Evolutionary conservation across 2,888 invertebrate species (phyloP), one percentile per base, ranked within the genome.

Genomic region (Apodemia duryi): DNA sequence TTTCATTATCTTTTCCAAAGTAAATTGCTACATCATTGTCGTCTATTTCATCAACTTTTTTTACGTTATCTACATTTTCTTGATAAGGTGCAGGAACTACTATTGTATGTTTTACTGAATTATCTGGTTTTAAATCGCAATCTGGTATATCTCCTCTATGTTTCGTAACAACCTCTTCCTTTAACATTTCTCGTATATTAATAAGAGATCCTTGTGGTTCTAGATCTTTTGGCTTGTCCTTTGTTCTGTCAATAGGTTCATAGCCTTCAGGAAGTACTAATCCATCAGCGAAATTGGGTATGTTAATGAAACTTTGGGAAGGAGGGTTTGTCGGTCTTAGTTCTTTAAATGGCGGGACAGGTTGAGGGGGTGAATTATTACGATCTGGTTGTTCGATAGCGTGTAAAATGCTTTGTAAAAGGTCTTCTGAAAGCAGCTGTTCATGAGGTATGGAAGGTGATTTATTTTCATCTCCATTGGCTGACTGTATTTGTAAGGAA

Each of bases 331-430:
- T 35, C 67, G 73, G 46, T 69, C 68, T 60, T 6, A 60, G 32
- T 13, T n/a, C 35, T 60, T 60, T 60, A 35, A 60, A 60, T 35
- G 13, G 57, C 11, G 57, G 57, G 4, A 60, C 41, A 67, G 43
- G 62, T 63, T 52, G 11, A 28, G 41, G 1, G 28, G 28, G 51
- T 64, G 54, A 41, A 29, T 32, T 32, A 52, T 61, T 21, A 66
- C 63, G 62, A 11, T 63, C 54, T 0, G 96, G 95, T 70, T 96
- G 95, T 77, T 97, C 97, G 62, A 97, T 96, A 0, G 97, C 97
- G 68, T 95, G 94, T 2, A 97, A 81, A 66, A 97, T 96, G 64
- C 96, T 96, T 78, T 97, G 96, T 1, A 97, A 81, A 0, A 97
- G 87, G 1, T 95, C 96, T 77, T 96, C 95, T 0, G 96, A 96